A percentile compares a stretch with the other conserved stretches of the same genome.
These are phyloP conservation scores for Benitochromis conjunctus DNA, from an alignment of 2,113 vertebrate species.

Conservation along the genomic window DNA sequence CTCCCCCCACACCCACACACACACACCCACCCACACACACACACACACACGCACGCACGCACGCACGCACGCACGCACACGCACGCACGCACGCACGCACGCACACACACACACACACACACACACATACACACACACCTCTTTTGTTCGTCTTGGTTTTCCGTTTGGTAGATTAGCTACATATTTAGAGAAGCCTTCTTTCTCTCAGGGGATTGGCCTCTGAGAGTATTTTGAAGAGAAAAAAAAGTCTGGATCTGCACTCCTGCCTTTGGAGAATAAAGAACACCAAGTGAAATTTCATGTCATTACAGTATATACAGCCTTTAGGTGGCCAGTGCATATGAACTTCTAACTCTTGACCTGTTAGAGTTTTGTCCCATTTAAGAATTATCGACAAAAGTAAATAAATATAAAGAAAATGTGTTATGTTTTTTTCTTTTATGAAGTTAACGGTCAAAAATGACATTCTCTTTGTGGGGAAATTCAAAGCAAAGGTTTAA, in stretches of 20 bases:
- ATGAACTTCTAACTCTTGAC: background rate
- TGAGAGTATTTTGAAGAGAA: conserved; percentile 43
- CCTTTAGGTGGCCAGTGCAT: background rate
- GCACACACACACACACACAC: background rate
- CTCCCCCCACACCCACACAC: too few relatives aligned
- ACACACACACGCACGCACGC: background rate
- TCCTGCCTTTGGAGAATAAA: conserved; percentile 52
- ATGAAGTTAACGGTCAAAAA: background rate
- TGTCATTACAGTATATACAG: background rate
- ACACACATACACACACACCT: background rate
- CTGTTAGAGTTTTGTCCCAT: background rate
- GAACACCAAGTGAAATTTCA: conserved; percentile 8
- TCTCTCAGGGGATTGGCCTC: conserved; percentile 51
- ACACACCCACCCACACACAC: background rate
- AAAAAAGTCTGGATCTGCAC: conserved; percentile 38
- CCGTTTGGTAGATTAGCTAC: conserved; percentile 53
- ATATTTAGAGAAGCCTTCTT: conserved; percentile 64
- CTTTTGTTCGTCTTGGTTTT: conserved; percentile 29
- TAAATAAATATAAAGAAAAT: background rate
- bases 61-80: background rate
- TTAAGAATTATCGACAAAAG: background rate
- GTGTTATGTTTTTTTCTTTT: background rate
- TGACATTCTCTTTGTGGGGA: background rate
- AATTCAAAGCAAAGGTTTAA: background rate
- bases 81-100: background rate